A percentile compares a stretch with the other conserved stretches of the same genome.
phyloP scores from a whole-genome alignment of 2,113 vertebrate genomes.

The Gallinago paraguaiae region DNA sequence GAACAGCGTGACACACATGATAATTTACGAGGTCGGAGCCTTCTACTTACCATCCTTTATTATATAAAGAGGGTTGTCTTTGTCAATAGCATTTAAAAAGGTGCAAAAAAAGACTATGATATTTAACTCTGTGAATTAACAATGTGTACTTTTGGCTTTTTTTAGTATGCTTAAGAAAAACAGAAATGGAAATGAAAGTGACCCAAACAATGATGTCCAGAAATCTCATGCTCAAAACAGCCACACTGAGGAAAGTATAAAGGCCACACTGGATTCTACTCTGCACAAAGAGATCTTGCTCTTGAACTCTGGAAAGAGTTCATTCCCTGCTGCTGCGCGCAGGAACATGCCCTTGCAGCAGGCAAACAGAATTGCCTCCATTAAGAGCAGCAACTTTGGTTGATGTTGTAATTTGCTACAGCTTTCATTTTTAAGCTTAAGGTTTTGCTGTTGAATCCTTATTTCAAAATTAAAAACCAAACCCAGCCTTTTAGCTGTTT shows the following conservation, averaged over 20 bases:
- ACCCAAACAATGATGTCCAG: not conserved
- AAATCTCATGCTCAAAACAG: not conserved
- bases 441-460: not conserved
- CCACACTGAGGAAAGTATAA: too few relatives aligned
- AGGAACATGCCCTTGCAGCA: not conserved
- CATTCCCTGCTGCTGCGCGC: not conserved
- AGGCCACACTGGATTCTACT: not conserved
- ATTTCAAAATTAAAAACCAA: not conserved
- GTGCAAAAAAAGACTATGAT: not conserved
- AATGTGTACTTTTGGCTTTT: not conserved
- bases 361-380: fast-evolving
- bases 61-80: not conserved
- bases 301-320: not conserved
- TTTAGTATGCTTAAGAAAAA: not conserved
- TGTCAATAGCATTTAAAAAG: not conserved
- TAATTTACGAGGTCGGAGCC: not conserved
- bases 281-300: not conserved
- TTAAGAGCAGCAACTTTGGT: not conserved
- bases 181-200: not conserved
- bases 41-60: not conserved
- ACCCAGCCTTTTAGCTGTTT: not conserved
- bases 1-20: not conserved
- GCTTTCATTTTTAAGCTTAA: not conserved
- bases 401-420: not conserved
- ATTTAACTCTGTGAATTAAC: not conserved